phyloP scores from a whole-genome alignment of 2,888 invertebrate genomes.

The Exephanes ischioxanthus region DNA sequence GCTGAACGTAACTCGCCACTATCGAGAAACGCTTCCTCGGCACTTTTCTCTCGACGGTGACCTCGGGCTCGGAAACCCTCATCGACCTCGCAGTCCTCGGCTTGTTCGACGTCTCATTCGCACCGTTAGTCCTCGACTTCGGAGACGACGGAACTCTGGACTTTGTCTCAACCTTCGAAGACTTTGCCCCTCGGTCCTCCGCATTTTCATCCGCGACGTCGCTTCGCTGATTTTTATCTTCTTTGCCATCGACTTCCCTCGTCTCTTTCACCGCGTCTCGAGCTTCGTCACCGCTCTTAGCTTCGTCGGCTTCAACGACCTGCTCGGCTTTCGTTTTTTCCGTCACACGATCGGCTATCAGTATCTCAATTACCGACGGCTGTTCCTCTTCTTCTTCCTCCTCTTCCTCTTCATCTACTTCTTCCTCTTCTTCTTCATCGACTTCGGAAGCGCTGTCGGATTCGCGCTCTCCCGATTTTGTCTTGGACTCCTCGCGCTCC shows the following conservation, averaged over 20 bases:
- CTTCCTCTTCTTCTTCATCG: conserved; percentile 32
- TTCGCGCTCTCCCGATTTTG: conserved; percentile 38
- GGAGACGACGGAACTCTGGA: conserved; percentile 10
- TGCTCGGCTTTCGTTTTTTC: conserved; percentile 81
- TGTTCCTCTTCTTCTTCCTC: conserved; percentile 69
- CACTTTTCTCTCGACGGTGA: conserved; percentile 67
- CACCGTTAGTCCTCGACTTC: neutral
- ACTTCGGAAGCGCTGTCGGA: conserved; percentile 56
- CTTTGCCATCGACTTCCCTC: neutral
- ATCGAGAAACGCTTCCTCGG: conserved; percentile 82
- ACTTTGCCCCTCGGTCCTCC: neutral
- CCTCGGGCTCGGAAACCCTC: conserved; percentile 59
- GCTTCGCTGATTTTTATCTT: neutral
- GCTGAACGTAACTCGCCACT: conserved; percentile 82
- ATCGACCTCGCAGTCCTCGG: conserved; percentile 18
- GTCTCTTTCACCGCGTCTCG: neutral
- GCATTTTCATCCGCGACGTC: neutral
- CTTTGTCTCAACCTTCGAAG: conserved; percentile 6
- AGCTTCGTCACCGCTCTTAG: neutral
- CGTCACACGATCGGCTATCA: conserved; percentile 46
- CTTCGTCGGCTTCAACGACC: conserved; percentile 40
- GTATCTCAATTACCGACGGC: conserved; percentile 64
- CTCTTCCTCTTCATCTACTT: conserved; percentile 71
- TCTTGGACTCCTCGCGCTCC: conserved; percentile 27
- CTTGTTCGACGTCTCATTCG: conserved; percentile 20